Evolutionary conservation across 2,888 invertebrate genomes (phyloP).

Genomic region (Campoletis raptor): DNA sequence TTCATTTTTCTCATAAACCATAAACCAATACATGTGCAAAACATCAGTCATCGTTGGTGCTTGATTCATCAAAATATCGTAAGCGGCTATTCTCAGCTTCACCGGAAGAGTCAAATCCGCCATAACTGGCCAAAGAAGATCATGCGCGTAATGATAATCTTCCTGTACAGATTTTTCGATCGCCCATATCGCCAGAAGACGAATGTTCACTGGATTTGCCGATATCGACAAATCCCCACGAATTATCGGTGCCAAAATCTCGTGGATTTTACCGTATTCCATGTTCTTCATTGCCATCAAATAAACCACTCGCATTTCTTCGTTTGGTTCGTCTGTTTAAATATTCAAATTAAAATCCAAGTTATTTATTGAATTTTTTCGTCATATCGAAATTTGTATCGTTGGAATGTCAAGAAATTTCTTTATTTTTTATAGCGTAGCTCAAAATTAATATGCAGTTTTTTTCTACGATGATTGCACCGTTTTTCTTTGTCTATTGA

Average conservation of each 20-base stretch:
- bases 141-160: conserved; percentile 76
- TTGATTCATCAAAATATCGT: conserved; percentile 83
- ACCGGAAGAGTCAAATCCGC: conserved; percentile 82
- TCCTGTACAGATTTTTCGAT: conserved; percentile 77
- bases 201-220: conserved; percentile 79
- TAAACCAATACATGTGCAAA: conserved; percentile 84
- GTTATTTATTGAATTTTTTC: background rate
- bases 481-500: too few species aligned
- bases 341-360: background rate
- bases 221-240: conserved; percentile 78
- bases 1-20: conserved; percentile 84
- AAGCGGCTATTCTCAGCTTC: conserved; percentile 84
- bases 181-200: conserved; percentile 84
- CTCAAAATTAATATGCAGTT: too few species aligned
- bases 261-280: conserved; percentile 81
- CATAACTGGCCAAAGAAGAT: conserved; percentile 85
- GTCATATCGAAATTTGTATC: too few species aligned
- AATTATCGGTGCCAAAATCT: conserved; percentile 84
- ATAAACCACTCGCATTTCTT: conserved; percentile 83
- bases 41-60: conserved; percentile 80
- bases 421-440: too few species aligned
- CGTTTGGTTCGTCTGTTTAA: conserved; percentile 74
- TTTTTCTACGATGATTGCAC: too few species aligned
- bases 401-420: too few species aligned
- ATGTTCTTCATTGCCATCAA: conserved; percentile 85